These are phyloP conservation scores for Embiotoca jacksoni DNA, from an alignment of 2,113 vertebrate species.

Conservation along the genomic window DNA sequence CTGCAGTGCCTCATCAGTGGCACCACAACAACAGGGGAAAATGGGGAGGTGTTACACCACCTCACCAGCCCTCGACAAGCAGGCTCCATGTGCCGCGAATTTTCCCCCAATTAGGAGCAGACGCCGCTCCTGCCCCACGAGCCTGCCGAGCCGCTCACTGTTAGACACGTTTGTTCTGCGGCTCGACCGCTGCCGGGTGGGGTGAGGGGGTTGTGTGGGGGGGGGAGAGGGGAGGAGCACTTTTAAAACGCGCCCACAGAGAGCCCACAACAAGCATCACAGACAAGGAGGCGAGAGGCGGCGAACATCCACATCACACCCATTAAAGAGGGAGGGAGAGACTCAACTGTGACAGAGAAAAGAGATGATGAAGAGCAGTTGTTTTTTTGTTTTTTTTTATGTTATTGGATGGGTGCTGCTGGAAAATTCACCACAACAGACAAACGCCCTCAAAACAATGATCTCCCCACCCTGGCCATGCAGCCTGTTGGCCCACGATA, in stretches of 20 bases:
- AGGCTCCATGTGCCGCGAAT: constrained; percentile 80
- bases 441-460: constrained; percentile 74
- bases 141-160: constrained; percentile 66
- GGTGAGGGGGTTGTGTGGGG: too few species aligned
- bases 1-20: constrained; percentile 67
- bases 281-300: constrained; percentile 68
- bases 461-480: constrained; percentile 63
- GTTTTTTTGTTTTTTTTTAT: constrained; percentile 50
- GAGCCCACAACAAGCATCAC: constrained; percentile 76
- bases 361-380: constrained; percentile 61
- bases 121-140: constrained; percentile 74
- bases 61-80: constrained; percentile 70
- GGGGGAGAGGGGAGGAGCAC: constrained; percentile 32
- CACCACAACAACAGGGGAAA: constrained; percentile 78
- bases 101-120: constrained; percentile 86
- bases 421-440: constrained; percentile 78
- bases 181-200: constrained; percentile 77
- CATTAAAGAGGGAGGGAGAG: constrained; percentile 65
- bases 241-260: constrained; percentile 75
- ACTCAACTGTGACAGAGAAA: constrained; percentile 67
- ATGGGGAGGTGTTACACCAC: constrained; percentile 65
- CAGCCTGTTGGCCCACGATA: constrained; percentile 67
- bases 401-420: constrained; percentile 68
- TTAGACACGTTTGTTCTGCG: constrained; percentile 78
- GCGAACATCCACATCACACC: constrained; percentile 74